Conservation (phyloP, 2,888 invertebrate genomes). For the Dasypolia templi region DNA sequence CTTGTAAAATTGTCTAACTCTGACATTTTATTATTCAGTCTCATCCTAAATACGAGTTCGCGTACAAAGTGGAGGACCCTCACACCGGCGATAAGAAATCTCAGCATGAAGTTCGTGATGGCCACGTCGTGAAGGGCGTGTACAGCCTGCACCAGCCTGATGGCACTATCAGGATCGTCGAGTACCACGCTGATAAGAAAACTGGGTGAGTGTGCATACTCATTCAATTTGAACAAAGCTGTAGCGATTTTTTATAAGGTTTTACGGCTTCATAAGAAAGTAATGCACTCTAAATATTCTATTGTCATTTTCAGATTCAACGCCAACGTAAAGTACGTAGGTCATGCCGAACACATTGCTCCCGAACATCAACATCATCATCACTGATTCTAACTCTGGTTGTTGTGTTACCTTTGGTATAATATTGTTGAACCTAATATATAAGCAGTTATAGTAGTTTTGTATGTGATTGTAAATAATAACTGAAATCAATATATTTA, state of each 20-base stretch:
- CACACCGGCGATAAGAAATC: conserved; percentile 85
- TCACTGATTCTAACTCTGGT: conserved; percentile 33
- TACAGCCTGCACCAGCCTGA: conserved; percentile 89
- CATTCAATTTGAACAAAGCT: no score
- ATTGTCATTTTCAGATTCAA: conserved; percentile 69
- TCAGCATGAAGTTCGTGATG: conserved; percentile 86
- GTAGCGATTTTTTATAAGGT: background rate
- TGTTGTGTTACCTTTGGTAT: background rate
- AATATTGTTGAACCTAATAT: conserved; percentile 20
- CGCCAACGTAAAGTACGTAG: conserved; percentile 68
- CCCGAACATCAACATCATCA: conserved; percentile 61
- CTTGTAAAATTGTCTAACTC: background rate
- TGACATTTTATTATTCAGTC: conserved; percentile 1
- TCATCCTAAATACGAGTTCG: conserved; percentile 72
- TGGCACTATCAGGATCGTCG: conserved; percentile 85
- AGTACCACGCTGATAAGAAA: conserved; percentile 82
- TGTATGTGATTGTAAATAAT: conserved; percentile 53
- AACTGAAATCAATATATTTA: conserved; percentile 12
- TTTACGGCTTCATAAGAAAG: background rate
- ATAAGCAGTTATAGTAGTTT: conserved; percentile 18
- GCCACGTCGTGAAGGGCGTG: conserved; percentile 89
- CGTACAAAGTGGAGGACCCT: conserved; percentile 85
- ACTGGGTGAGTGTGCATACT: conserved; percentile 25
- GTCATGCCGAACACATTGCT: conserved; percentile 66
- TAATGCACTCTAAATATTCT: background rate